Base-by-base conservation (phyloP, 2,888 invertebrate genomes). In the Lacanobia oleracea region DNA sequence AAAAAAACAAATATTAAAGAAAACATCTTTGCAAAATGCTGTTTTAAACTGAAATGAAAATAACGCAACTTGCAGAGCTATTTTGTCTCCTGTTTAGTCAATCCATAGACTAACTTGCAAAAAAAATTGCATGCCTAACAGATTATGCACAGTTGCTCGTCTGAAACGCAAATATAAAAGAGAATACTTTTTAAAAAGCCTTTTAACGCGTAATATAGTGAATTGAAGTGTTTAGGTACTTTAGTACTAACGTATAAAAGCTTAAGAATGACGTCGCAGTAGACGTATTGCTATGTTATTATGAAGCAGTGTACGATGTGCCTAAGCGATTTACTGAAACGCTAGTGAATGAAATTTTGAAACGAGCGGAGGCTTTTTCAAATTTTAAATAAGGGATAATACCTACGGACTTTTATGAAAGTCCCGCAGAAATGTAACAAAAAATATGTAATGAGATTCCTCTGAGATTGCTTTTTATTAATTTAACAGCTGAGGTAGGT, bases 361-460 rank as follows among this genome's bases (percentile, higher is more conserved):
- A 82, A 74, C 57, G 70, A 37, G 45, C 64, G 18, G 43, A 33
- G 56, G 48, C 33, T 67, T 75, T 75, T 77, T 74, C 27, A 67
- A 63, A 64, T 73, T 78, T 80, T 67, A 72, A 79, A 67, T 61
- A 77, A 74, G 65, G 73, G 73, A 75, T 78, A 72, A 78, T 73
- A 61, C 62, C 72, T 12, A 50, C 74, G 54, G 66, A 75, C 53
- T 81, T 77, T 85, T 72, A 76, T 74, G 69, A 79, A 85, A 81
- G 72, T 79, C 72, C 71, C 43, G 40, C 65, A 67, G 67, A 67
- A 70, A 79, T 43, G 64, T 68, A 72, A 76, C 72, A 60, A 77
- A 78, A 85, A 79, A 79, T 66, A 61, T 64, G 18, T 73, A 85
- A 84, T 75, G 74, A 79, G 63, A 69, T 79, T 61, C 60, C 33